Evolutionary conservation across 2,888 invertebrate genomes (phyloP).

Genomic region (Isoperla grammatica): DNA sequence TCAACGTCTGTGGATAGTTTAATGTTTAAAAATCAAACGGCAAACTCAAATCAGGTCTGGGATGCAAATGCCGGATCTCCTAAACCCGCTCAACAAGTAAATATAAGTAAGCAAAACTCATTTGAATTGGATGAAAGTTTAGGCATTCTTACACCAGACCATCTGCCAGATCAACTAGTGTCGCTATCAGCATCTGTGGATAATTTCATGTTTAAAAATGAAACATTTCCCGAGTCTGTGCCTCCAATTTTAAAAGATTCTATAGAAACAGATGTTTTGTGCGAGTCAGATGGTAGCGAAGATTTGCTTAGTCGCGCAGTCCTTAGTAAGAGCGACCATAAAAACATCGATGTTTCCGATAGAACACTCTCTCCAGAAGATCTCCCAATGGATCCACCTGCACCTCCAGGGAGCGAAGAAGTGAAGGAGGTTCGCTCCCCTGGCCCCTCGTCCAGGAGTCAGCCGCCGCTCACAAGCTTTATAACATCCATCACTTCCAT

Average conservation of each 20-base stretch:
- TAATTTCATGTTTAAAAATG: too few species aligned
- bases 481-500: conserved; percentile 44
- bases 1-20: too few species aligned
- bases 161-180: conserved; percentile 60
- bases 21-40: too few species aligned
- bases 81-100: conserved; percentile 39
- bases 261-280: conserved; percentile 3
- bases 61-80: conserved; percentile 15
- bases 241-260: too few species aligned
- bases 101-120: conserved; percentile 66
- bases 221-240: too few species aligned
- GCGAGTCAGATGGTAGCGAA: conserved; percentile 21
- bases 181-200: too few species aligned
- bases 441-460: conserved; percentile 26
- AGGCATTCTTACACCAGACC: conserved; percentile 82
- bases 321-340: conserved; percentile 31
- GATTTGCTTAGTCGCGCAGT: conserved; percentile 28
- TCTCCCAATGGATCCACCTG: conserved; percentile 59
- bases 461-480: conserved; percentile 6
- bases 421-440: conserved; percentile 6
- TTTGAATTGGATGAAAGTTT: conserved; percentile 75
- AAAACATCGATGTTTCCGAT: conserved; percentile 48
- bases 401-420: not conserved
- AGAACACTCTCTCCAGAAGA: conserved; percentile 83
- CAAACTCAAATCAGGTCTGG: too few species aligned